Evolutionary conservation across 2,113 vertebrate species (phyloP), one percentile per base, ranked within the genome.

Genomic region (Hyperopisus bebe): DNA sequence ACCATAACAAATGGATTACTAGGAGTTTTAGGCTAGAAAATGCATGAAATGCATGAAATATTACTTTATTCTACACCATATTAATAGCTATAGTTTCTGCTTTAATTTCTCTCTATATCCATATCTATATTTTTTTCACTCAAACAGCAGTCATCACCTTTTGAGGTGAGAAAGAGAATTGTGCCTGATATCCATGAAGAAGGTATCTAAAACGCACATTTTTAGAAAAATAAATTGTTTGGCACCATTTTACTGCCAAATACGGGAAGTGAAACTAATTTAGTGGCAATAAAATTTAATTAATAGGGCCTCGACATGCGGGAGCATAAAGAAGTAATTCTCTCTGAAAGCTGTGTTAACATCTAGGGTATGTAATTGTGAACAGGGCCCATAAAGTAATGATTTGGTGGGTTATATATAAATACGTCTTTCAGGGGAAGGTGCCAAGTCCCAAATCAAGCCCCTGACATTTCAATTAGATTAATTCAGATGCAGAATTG

Each of bases 281-380:
- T 95, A 95, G 94, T 91, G 82, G 95, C 95, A 95, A 95, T 96
- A 96, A 96, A 96, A 96, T 92, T 92, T 94, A 95, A 96, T 96
- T 95, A 95, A 96, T 95, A 95, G 95, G 95, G 94, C 95, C 94
- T 94, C 94, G 92, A 94, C 93, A 93, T 94, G 84, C 74, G 93
- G 94, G 94, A 93, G 95, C 94, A 95, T 95, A 95, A 96, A 96
- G 93, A 94, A 93, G 90, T 94, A 94, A 95, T 95, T 95, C 93
- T 91, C 89, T 94, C 91, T 92, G 92, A 95, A 95, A 95, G 95
- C 94, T 93, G 93, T 94, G 95, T 96, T 95, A 96, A 95, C 93
- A 93, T 90, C 87, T 91, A 92, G 93, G 93, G 94, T 93, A 93
- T 94, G 93, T 95, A 95, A 95, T 96, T 94, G 94, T 91, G 47